Evolutionary conservation across 2,888 invertebrate species (phyloP).

Genomic region (Platerodrilus igneus): DNA sequence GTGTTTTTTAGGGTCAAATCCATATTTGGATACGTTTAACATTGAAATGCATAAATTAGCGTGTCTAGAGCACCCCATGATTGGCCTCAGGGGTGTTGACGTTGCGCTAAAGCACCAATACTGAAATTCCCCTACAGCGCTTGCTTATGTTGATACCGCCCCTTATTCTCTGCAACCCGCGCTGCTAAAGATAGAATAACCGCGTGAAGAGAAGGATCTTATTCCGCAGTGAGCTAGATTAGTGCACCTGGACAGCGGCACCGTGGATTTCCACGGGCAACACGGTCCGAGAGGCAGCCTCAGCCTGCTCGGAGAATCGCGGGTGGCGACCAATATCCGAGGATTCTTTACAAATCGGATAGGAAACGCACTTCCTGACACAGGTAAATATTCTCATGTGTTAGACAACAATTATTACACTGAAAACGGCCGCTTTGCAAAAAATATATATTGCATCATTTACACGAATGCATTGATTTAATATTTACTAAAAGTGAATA

Average conservation of each 20-base stretch:
- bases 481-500: too few species aligned
- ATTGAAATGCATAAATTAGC: constrained; percentile 26
- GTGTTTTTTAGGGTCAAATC: constrained; percentile 18
- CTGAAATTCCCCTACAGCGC: constrained; percentile 22
- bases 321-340: constrained; percentile 69
- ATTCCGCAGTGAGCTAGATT: constrained; percentile 40
- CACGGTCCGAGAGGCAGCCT: constrained; percentile 49
- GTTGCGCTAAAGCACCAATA: constrained; percentile 30
- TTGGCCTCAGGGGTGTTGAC: constrained; percentile 31
- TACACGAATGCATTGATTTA: too few species aligned
- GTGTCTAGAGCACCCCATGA: constrained; percentile 14
- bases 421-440: too few species aligned
- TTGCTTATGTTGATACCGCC: constrained; percentile 33
- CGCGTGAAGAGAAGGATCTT: constrained; percentile 39
- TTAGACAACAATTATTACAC: too few species aligned
- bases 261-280: constrained; percentile 45
- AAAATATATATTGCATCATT: too few species aligned
- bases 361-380: constrained; percentile 64
- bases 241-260: constrained; percentile 46
- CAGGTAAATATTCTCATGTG: too few species aligned
- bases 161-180: constrained; percentile 47
- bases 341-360: constrained; percentile 67
- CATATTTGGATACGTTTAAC: constrained; percentile 25
- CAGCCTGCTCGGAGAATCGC: constrained; percentile 62
- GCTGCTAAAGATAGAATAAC: constrained; percentile 46